Evolutionary conservation across 2,113 vertebrate genomes (phyloP).

Genomic region (Tringa solitaria): DNA sequence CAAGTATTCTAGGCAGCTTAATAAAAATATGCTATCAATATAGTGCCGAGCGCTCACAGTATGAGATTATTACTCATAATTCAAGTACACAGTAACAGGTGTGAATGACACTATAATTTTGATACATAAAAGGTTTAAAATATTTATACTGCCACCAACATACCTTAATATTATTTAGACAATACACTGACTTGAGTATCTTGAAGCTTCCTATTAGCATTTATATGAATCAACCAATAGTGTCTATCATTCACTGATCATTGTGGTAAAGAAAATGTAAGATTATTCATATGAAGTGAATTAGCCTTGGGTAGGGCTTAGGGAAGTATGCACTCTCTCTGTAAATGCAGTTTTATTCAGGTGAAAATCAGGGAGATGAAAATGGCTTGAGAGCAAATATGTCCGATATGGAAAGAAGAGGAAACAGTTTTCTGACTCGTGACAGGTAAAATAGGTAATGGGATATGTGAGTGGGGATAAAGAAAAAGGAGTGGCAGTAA

Average conservation of each 20-base stretch:
- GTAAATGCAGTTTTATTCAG: background rate
- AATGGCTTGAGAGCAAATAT: background rate
- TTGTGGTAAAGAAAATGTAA: background rate
- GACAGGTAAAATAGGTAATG: background rate
- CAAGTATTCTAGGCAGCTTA: background rate
- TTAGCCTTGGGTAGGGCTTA: background rate
- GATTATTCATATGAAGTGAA: background rate
- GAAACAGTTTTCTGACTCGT: background rate
- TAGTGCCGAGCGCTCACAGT: background rate
- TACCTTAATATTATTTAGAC: background rate
- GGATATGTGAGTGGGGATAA: background rate
- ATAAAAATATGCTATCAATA: background rate
- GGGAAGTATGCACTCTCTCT: background rate
- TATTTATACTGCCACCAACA: background rate
- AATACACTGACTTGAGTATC: background rate
- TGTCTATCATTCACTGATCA: background rate
- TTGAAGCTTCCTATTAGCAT: background rate
- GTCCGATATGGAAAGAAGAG: background rate
- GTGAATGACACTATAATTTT: background rate
- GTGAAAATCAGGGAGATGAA: background rate
- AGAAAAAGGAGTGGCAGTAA: background rate
- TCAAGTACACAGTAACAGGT: background rate
- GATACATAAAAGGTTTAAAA: background rate
- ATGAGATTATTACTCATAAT: background rate
- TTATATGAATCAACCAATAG: background rate